phyloP scores from a whole-genome alignment of 64 coral and sea anemone genomes.

The Porites australiensis region DNA sequence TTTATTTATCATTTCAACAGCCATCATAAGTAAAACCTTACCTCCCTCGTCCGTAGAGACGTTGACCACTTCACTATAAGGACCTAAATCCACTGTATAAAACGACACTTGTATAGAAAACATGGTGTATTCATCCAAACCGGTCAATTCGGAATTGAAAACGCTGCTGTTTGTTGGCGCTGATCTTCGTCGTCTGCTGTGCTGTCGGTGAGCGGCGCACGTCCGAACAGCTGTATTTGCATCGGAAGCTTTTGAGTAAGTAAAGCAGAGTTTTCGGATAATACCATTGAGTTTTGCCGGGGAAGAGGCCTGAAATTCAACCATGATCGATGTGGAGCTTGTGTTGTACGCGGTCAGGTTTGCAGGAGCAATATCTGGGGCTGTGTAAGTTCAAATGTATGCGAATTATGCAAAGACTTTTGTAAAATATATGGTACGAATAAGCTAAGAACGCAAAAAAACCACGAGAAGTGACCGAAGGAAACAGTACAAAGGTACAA shows the following conservation, averaged over 20 bases:
- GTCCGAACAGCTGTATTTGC: neutral
- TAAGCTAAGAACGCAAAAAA: no score
- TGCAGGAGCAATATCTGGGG: constrained; percentile 35
- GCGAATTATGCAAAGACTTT: neutral
- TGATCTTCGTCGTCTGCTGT: constrained; percentile 19
- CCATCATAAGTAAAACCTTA: neutral
- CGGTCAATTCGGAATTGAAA: neutral
- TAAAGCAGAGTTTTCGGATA: neutral
- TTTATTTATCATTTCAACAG: neutral
- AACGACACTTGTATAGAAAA: constrained; percentile 28
- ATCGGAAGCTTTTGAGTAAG: neutral
- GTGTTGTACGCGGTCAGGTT: constrained; percentile 38
- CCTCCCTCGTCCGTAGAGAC: constrained; percentile 54
- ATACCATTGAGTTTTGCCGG: constrained; percentile 17
- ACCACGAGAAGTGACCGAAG: no score
- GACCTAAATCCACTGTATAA: constrained; percentile 23
- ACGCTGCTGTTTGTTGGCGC: constrained; percentile 4
- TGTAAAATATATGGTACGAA: no score
- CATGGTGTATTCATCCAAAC: constrained; percentile 25
- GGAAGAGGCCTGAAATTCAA: constrained; percentile 23
- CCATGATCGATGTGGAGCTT: constrained; percentile 53
- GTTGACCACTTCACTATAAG: constrained; percentile 13
- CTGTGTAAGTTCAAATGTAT: neutral
- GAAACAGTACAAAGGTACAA: no score
- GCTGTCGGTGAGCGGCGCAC: neutral